These are phyloP conservation scores for Drosophila ogumai DNA, from an alignment of 1,140 invertebrate genomes.

Conservation along the genomic window DNA sequence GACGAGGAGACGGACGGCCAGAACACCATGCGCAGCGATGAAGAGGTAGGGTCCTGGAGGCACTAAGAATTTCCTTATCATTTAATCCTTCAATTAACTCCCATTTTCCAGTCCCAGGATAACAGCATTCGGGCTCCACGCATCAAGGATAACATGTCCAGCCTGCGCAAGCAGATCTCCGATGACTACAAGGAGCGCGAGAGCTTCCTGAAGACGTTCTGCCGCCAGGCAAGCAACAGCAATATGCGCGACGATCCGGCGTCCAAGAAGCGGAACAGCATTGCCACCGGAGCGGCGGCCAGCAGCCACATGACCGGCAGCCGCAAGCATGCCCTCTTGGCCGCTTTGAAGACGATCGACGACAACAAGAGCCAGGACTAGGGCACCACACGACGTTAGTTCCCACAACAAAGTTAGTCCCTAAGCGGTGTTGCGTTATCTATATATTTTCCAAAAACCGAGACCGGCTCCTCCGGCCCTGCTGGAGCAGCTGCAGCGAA, in stretches of 20 bases:
- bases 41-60: slow-evolving; percentile 26
- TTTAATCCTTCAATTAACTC: too few relatives aligned
- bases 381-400: slow-evolving; percentile 19
- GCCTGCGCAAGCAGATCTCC: slow-evolving; percentile 75
- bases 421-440: slow-evolving; percentile 73
- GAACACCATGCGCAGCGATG: slow-evolving; percentile 16
- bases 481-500: slow-evolving; percentile 31
- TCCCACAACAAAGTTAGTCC: slow-evolving; percentile 41
- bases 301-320: slow-evolving; percentile 77
- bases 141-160: slow-evolving; percentile 74
- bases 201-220: slow-evolving; percentile 77
- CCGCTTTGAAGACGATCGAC: slow-evolving; percentile 88
- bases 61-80: background rate
- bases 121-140: slow-evolving; percentile 28
- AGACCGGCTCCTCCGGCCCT: slow-evolving; percentile 21
- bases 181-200: slow-evolving; percentile 80
- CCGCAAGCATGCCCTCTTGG: slow-evolving; percentile 87
- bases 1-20: slow-evolving; percentile 57
- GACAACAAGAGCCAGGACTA: slow-evolving; percentile 77
- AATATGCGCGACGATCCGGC: slow-evolving; percentile 64
- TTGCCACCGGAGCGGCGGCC: slow-evolving; percentile 49
- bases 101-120: background rate
- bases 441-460: slow-evolving; percentile 73
- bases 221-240: slow-evolving; percentile 64
- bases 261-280: slow-evolving; percentile 71